Conservation (phyloP, 64 coral and sea anemone genomes). For the Montipora foliosa region DNA sequence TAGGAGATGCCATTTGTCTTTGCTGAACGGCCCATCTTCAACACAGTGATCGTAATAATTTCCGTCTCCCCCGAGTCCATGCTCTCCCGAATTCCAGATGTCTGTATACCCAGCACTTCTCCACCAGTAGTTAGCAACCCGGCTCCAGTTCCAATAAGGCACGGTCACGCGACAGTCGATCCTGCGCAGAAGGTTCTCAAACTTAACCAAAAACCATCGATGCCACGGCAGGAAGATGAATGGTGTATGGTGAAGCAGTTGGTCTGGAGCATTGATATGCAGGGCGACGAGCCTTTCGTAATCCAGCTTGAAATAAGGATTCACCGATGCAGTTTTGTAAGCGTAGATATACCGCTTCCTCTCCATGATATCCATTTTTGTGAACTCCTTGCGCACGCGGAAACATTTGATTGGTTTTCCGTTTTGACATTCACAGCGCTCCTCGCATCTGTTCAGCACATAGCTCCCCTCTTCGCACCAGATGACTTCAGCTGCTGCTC, state of each 20-base stretch:
- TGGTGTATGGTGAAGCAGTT: slow-evolving; percentile 35
- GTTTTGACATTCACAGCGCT: slow-evolving; percentile 50
- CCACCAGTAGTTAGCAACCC: slow-evolving; percentile 66
- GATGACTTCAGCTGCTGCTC: not conserved
- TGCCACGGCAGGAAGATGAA: slow-evolving; percentile 93
- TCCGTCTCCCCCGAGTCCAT: slow-evolving; percentile 85
- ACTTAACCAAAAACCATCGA: slow-evolving; percentile 88
- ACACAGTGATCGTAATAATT: slow-evolving; percentile 43
- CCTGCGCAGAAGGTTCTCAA: slow-evolving; percentile 87
- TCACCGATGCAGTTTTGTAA: slow-evolving; percentile 45
- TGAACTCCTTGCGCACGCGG: slow-evolving; percentile 65
- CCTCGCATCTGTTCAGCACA: slow-evolving; percentile 51
- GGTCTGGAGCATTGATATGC: slow-evolving; percentile 36
- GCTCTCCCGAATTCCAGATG: slow-evolving; percentile 72
- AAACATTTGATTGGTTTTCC: slow-evolving; percentile 56
- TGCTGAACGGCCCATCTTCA: slow-evolving; percentile 73
- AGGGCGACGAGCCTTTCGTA: slow-evolving; percentile 62
- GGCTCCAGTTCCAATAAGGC: slow-evolving; percentile 94
- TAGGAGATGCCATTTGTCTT: slow-evolving; percentile 40
- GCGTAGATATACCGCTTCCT: slow-evolving; percentile 62
- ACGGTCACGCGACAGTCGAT: slow-evolving; percentile 93
- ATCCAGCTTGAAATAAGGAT: slow-evolving; percentile 13
- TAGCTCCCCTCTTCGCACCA: slow-evolving; percentile 25
- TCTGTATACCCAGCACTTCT: slow-evolving; percentile 56
- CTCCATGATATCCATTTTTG: slow-evolving; percentile 36